phyloP scores from a whole-genome alignment of 2,888 invertebrate species.

The Lissocephala sabroskyi region DNA sequence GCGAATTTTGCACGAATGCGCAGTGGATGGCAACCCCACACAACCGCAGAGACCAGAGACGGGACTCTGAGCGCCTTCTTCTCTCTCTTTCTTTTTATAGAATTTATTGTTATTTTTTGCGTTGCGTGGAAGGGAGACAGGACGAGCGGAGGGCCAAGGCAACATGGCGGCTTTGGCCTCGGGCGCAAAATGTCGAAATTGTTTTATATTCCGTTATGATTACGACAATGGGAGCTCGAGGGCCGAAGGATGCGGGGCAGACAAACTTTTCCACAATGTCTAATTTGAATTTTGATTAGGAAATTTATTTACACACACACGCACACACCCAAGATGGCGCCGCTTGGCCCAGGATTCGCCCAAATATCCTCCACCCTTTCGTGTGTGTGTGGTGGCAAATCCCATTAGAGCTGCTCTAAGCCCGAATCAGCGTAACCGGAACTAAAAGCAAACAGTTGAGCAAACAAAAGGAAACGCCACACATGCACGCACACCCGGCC shows the following conservation, averaged over 20 bases:
- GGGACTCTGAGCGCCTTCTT: neutral
- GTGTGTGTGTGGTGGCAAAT: constrained; percentile 29
- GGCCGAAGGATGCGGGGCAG: too few species aligned
- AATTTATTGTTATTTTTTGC: constrained; percentile 55
- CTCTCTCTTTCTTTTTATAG: neutral
- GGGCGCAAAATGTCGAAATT: constrained; percentile 60
- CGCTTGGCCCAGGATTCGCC: constrained; percentile 6
- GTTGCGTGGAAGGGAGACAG: constrained; percentile 44
- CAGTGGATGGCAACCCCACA: constrained; percentile 12
- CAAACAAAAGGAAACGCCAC: constrained; percentile 38
- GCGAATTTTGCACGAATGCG: constrained; percentile 31
- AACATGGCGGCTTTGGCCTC: constrained; percentile 48
- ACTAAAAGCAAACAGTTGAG: constrained; percentile 49
- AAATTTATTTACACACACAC: constrained; percentile 65
- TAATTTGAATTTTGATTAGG: constrained; percentile 73
- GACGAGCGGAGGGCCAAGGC: constrained; percentile 14
- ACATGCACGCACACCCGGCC: too few species aligned
- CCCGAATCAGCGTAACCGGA: constrained; percentile 62
- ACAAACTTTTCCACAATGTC: constrained; percentile 59
- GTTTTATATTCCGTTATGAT: constrained; percentile 59
- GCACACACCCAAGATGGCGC: constrained; percentile 43
- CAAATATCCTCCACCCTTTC: constrained; percentile 1
- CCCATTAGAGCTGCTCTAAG: constrained; percentile 60
- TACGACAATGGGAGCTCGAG: constrained; percentile 57
- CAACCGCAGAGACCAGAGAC: constrained; percentile 1